Evolutionary conservation across 2,888 invertebrate genomes (phyloP), one percentile per base, ranked within the genome.

Genomic region (Melanophora roralis): DNA sequence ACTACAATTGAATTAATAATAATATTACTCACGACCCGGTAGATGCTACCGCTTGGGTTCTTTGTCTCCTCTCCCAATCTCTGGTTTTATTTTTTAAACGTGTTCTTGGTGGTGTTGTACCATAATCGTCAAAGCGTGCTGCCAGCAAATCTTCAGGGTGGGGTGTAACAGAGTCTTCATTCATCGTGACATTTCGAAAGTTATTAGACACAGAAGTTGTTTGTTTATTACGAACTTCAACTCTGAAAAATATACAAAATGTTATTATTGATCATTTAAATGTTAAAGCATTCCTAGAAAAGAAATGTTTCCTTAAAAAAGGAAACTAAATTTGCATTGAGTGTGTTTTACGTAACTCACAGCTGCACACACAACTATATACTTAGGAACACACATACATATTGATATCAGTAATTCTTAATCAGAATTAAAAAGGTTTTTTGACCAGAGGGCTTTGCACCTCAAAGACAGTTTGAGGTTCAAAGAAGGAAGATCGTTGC

Each of bases 71-170:
- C 12, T 90, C 90, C 90, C 90, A 90, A 79, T 89, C 89, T 1
- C 90, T 88, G 69, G 92, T 93, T 87, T 93, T 93, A 83, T 92
- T 92, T 85, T 93, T 92, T 84, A 94, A 93, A 85, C 94, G 92
- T 60, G 95, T 94, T 82, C 95, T 91, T 0, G 95, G 95, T n/a
- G 95, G 95, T 51, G 95, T 95, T 86, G 92, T 93, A 65, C 95
- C 94, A 83, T 94, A 94, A 81, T 93, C 91, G 85, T 95, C 95
- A 84, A 91, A 92, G 78, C 91, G 90, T 67, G 89, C 88, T 16
- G 88, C 88, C 60, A 90, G 90, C 79, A 91, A 91, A 74, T 93
- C 90, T 55, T 89, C 89, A 11, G 88, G 85, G 77, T 87, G 86
- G 75, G 85, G 45, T 23, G 79, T 23, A 12, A 71, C 19, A 60